Evolutionary conservation across 2,888 invertebrate genomes (phyloP), one percentile per base, ranked within the genome.

Genomic region (Plebejus anna): DNA sequence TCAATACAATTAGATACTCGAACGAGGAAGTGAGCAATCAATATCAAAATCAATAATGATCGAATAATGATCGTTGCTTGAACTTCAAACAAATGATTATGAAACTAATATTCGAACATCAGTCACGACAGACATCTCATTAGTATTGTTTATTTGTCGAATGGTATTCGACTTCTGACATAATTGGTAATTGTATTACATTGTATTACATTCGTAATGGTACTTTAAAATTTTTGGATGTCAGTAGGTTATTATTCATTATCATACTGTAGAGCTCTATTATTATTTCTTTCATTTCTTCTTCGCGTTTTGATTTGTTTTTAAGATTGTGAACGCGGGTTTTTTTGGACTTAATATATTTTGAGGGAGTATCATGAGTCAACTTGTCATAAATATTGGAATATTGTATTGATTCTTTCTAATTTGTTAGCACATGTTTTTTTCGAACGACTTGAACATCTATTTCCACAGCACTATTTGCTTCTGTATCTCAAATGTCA

Each of bases 11-110:
- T 76, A 72, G 59, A 72, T 71, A 76, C 76, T 82, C 82, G 84
- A 85, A 90, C 87, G 88, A 90, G 92, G 92, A 92, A 91, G 89
- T 88, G 84, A 88, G 86, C 88, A 89, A 88, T 91, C 90, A 90
- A 89, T 89, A 91, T 90, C 87, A 82, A 88, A 90, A 89, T 88
- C 88, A 85, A 90, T 90, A 47, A 47, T 72, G 42, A 71, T 71
- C 42, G 84, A 79, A 82, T 90, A 90, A 89, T 88, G 88, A 90
- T 89, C 87, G 85, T 86, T 85, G 82, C 83, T 55, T 55, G 55
- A 55, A 55, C 55, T 55, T 88, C 84, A 85, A 88, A 88, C 88
- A 89, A 87, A 90, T 87, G 86, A 86, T 89, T 90, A 86, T 90
- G 90, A 91, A 91, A 90, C 87, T 85, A 86, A 88, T 88, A 88